Conservation (phyloP, 2,113 vertebrate genomes). For the Lepidothrix coronata region DNA sequence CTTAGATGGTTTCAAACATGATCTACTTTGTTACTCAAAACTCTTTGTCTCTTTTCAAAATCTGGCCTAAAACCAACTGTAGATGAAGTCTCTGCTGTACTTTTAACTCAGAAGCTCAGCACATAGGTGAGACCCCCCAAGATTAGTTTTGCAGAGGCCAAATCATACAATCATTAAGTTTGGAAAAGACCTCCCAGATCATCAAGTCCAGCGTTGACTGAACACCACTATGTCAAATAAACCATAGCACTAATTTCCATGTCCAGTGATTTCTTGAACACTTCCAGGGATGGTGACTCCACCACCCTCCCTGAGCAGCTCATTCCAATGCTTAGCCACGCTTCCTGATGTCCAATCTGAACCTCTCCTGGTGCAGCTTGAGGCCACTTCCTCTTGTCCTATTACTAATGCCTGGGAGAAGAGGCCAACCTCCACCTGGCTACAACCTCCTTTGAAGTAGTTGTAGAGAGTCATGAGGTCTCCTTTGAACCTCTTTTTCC, state of each 20-base stretch:
- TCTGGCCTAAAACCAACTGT: neutral
- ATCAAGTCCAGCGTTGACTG: fast-evolving
- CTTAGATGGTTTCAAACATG: neutral
- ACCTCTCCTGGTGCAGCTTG: neutral
- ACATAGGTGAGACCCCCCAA: fast-evolving
- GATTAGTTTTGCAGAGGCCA: fast-evolving
- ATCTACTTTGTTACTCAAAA: neutral
- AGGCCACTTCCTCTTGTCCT: neutral
- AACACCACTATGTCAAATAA: neutral
- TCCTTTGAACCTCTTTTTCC: neutral
- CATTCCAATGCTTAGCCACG: neutral
- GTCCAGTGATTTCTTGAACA: neutral
- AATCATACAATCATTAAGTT: neutral
- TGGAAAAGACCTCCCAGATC: neutral
- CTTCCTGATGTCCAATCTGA: neutral
- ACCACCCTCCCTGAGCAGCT: neutral
- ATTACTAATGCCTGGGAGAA: neutral
- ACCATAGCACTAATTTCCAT: neutral
- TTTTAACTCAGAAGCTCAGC: neutral
- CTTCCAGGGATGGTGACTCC: neutral
- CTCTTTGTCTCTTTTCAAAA: neutral
- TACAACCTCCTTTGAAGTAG: neutral
- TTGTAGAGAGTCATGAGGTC: neutral
- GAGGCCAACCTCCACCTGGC: fast-evolving
- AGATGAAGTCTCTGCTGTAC: neutral